Evolutionary conservation across 2,113 vertebrate genomes (phyloP).

Genomic region (Nerophis lumbriciformis): DNA sequence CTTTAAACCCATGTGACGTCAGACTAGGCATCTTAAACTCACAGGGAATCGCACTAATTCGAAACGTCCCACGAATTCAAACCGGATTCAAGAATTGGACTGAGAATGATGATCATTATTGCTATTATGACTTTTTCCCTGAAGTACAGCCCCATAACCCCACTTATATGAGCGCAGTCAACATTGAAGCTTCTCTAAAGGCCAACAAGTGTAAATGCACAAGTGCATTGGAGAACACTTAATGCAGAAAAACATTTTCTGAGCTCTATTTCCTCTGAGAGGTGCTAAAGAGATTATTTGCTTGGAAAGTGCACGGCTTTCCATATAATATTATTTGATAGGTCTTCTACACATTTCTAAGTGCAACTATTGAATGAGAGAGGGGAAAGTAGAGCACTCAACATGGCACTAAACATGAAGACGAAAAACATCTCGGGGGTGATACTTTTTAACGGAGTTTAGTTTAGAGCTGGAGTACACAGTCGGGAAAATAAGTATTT

Average conservation of each 20-base stretch:
- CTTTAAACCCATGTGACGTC: not conserved
- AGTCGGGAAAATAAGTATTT: too few relatives aligned
- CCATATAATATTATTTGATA: slow-evolving; percentile 9
- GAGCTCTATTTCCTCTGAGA: slow-evolving; percentile 13
- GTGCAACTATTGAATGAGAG: slow-evolving; percentile 3
- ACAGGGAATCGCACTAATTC: not conserved
- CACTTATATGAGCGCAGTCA: not conserved
- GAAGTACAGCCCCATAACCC: not conserved
- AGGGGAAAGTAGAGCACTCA: slow-evolving; percentile 8
- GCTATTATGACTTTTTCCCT: slow-evolving; percentile 4
- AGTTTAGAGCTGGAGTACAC: not conserved
- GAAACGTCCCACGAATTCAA: not conserved
- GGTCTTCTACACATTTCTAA: not conserved
- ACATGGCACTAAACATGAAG: not conserved
- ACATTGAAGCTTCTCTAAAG: slow-evolving; percentile 8
- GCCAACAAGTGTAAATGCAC: slow-evolving; percentile 3
- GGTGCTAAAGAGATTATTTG: slow-evolving; percentile 16
- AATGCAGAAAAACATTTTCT: slow-evolving; percentile 16
- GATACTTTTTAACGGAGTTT: not conserved
- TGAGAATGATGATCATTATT: slow-evolving; percentile 1
- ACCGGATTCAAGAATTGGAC: not conserved
- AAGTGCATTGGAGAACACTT: slow-evolving; percentile 10
- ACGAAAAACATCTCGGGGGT: not conserved
- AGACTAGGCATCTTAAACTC: not conserved
- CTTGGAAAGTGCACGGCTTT: slow-evolving; percentile 8